phyloP scores from a whole-genome alignment of 2,797 vertebrate species.

The Cephalopachus bancanus region DNA sequence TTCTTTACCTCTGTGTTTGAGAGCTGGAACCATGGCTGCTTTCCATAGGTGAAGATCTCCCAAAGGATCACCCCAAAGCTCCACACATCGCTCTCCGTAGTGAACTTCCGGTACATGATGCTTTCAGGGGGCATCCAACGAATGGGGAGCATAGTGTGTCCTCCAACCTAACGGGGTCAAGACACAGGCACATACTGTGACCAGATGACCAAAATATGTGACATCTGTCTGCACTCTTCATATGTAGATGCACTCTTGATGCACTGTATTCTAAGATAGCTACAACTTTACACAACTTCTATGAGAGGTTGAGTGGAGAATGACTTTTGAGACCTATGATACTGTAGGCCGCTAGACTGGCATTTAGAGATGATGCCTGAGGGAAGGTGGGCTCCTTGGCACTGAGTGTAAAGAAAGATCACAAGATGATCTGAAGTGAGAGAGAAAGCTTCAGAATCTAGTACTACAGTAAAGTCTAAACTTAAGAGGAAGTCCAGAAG shows the following conservation, averaged over 20 bases:
- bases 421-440: background rate
- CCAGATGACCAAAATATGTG: background rate
- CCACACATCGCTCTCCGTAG: constrained; percentile 99
- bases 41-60: constrained; percentile 99
- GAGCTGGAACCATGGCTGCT: constrained; percentile 99
- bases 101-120: constrained; percentile 99
- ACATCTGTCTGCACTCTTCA: background rate
- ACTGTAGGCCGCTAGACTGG: background rate
- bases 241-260: background rate
- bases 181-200: constrained; percentile 69
- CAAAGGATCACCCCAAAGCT: constrained; percentile 99
- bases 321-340: background rate
- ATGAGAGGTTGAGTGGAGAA: background rate
- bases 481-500: background rate
- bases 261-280: background rate
- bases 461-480: background rate
- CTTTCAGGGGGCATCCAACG: constrained; percentile 99
- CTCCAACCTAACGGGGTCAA: constrained; percentile 94
- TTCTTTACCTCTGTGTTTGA: constrained; percentile 97
- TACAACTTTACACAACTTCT: background rate
- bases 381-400: background rate
- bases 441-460: background rate
- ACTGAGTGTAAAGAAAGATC: background rate
- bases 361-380: background rate
- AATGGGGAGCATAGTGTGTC: constrained; percentile 99